Evolutionary conservation across 2,888 invertebrate genomes (phyloP), one percentile per base, ranked within the genome.

Genomic region (Seladonia tumulorum): DNA sequence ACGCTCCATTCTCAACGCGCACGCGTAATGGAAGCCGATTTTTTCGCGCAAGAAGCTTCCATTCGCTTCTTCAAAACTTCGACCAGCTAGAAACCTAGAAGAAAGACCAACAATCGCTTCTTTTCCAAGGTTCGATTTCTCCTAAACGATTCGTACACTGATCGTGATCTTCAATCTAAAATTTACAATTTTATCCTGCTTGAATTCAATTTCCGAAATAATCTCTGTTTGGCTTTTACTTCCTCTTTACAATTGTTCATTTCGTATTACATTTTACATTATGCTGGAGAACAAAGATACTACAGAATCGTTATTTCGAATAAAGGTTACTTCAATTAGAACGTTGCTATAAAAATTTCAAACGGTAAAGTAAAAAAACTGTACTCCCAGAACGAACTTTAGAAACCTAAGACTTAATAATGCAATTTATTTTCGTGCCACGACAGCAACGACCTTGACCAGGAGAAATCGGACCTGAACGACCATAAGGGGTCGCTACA

Each of bases 401-500:
- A 7, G 49, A 49, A 49, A 49, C 2, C 49, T 5, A 16, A 49
- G 47, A 49, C 47, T 8, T 8, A 49, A 7, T 18, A 5, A 2
- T 5, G 5, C 22, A 53, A 22, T 35, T 49, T 49, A 22, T 8
- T 60, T 18, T 16, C 25, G 49, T n/a, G 5, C 22, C 29, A 22
- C 35, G 7, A 7, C n/a, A 22, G 0, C 18, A 63, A 70, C 12
- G 35, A 73, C 39, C n/a, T 63, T 63, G 57, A 39, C 29, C 47
- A 18, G 72, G 78, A 72, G 49, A 79, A 81, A 73, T 83, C 80
- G 78, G 80, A 53, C 60, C 45, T 42, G 75, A 82, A 25, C 74
- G 88, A 39, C 60, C 49, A 70, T 53, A 70, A 25, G 66, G 68
- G 79, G 42, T 25, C 82, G 70, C 77, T 63, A 88, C 71, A 88